Base-by-base conservation (phyloP, 2,888 invertebrate genomes). In the Hydrotaea cyrtoneurina region DNA sequence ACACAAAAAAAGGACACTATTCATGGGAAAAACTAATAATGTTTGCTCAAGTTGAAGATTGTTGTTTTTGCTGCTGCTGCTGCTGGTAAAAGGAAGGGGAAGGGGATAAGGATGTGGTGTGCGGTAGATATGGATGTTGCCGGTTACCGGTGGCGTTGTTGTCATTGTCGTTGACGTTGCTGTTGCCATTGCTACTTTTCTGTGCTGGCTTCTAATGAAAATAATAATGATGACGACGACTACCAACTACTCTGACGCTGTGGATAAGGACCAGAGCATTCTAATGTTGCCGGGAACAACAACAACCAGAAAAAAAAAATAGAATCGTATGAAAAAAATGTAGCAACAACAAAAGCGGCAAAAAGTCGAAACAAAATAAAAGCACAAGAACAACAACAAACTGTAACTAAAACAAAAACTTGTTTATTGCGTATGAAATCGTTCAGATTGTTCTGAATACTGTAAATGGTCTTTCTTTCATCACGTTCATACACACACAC, bases 1-100 rank as follows among this genome's bases (percentile, higher is more conserved):
- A n/a, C n/a, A n/a, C n/a, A n/a, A n/a, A 50, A 59, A 53, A n/a
- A 59, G 76, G 69, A 82, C 66, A 76, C 79, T 76, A 79, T 84
- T 84, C 78, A 81, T 79, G 62, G 46, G 79, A 69, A 79, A 73
- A 85, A 76, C 79, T 79, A 82, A 85, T 82, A 85, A 74, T 69
- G 73, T 81, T 84, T 84, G 81, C 43, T 75, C 69, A 69, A 69
- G 55, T 83, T 69, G 74, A 50, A 69, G 31, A 69, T 69, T 71
- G 71, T 71, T 71, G 46, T 69, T 59, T n/a, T 50, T 50, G 50
- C 39, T 78, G 69, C 55, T 55, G 72, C 73, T 73, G 77, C 69
- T 72, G 39, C 23, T 57, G 19, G 10, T 5, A 69, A 2, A 43
- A 3, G 39, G 31, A 62, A 69, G 13, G 13, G 69, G 46, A 69